Evolutionary conservation across 2,113 vertebrate species (phyloP).

Genomic region (Mesitornis unicolor): DNA sequence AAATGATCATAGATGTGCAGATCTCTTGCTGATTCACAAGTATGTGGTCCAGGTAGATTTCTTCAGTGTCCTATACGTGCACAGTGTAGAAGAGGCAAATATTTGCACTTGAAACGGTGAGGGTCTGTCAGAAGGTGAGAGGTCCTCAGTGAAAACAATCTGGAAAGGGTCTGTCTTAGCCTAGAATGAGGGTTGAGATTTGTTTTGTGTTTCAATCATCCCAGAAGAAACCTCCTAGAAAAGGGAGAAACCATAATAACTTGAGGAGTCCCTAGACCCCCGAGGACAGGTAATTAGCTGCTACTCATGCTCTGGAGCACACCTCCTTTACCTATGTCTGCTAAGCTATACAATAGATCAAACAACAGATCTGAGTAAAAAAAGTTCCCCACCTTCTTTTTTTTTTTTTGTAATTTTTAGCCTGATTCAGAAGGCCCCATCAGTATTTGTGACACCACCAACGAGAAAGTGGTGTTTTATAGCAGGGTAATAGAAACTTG

Average conservation of each 20-base stretch:
- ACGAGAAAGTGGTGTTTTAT: neutral
- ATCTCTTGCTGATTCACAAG: neutral
- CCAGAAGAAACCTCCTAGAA: neutral
- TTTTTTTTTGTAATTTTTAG: neutral
- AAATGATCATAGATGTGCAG: neutral
- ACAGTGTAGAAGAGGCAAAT: neutral
- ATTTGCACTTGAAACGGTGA: neutral
- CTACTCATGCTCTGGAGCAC: neutral
- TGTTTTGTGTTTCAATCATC: neutral
- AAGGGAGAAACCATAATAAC: neutral
- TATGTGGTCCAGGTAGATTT: neutral
- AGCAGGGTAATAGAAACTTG: neutral
- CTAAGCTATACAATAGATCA: neutral
- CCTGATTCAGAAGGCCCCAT: neutral
- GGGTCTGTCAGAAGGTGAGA: neutral
- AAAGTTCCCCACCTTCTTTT: accelerated
- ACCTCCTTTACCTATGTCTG: neutral
- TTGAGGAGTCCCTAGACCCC: neutral
- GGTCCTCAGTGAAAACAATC: neutral
- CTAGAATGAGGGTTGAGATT: neutral
- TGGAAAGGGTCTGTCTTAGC: neutral
- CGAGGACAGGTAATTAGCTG: neutral
- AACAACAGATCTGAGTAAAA: neutral
- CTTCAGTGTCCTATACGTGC: neutral
- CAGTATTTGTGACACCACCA: neutral